These are phyloP conservation scores for Quadriops clusia DNA, from an alignment of 2,888 invertebrate genomes.

Conservation along the genomic window DNA sequence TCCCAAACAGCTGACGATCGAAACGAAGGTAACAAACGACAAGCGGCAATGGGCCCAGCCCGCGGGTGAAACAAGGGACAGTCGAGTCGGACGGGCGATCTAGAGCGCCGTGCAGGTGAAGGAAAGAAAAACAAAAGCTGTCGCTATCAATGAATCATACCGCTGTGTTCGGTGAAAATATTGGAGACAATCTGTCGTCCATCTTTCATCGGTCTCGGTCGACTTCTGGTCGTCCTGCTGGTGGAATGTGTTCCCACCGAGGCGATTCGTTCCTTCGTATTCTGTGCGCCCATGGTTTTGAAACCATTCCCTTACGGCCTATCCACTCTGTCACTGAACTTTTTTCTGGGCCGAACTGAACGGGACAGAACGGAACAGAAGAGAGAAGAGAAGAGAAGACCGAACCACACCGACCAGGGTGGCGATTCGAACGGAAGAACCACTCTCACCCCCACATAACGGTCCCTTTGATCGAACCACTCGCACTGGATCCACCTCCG, in stretches of 20 bases:
- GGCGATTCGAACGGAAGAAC: conserved; percentile 20
- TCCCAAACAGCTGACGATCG: too few species aligned
- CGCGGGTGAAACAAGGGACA: too few species aligned
- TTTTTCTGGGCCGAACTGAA: conserved; percentile 7
- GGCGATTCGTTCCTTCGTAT: conserved; percentile 79
- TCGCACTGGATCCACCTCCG: conserved; percentile 14
- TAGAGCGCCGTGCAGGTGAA: too few species aligned
- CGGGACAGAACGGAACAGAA: too few species aligned
- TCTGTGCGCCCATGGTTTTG: conserved; percentile 89
- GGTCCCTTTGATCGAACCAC: conserved; percentile 17
- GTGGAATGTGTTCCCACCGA: conserved; percentile 58
- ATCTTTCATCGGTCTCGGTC: conserved; percentile 67
- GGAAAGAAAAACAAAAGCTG: too few species aligned
- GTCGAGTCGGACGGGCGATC: too few species aligned
- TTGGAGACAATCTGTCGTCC: conserved; percentile 76
- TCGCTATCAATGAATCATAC: conserved; percentile 53
- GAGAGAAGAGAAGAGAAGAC: too few species aligned
- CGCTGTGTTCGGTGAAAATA: conserved; percentile 90
- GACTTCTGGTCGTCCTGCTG: conserved; percentile 62
- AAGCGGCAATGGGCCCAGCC: too few species aligned
- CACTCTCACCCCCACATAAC: conserved; percentile 22
- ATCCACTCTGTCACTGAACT: conserved; percentile 21
- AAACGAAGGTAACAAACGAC: too few species aligned
- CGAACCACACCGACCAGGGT: conserved; percentile 30
- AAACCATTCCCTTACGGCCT: neutral